These are phyloP conservation scores for Hyperoplus lanceolatus DNA, from an alignment of 2,797 vertebrate species.

Conservation along the genomic window DNA sequence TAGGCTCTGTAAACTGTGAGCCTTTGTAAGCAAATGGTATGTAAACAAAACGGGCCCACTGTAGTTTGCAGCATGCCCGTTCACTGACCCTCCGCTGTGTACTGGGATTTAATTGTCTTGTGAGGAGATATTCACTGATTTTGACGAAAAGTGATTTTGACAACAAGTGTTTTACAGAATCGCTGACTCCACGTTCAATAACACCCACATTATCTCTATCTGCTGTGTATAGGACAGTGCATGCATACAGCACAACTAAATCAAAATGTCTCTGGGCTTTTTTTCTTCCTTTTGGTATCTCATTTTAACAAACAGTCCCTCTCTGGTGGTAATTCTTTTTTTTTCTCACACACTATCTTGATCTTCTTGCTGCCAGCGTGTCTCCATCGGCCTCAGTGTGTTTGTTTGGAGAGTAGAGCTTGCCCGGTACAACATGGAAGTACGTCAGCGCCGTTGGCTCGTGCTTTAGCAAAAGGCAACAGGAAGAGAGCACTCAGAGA, in stretches of 20 bases:
- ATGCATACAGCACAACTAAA: constrained; percentile 24
- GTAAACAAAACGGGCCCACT: no score
- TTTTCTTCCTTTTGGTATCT: constrained; percentile 34
- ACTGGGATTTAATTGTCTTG: no score
- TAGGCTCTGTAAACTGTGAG: no score
- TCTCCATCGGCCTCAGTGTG: constrained; percentile 51
- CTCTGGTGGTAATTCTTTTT: constrained; percentile 17
- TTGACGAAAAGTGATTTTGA: no score
- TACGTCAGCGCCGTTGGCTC: constrained; percentile 74
- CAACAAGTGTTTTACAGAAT: neutral
- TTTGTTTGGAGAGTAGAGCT: constrained; percentile 72
- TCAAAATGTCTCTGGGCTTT: constrained; percentile 38
- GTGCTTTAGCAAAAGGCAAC: constrained; percentile 71
- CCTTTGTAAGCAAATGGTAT: no score
- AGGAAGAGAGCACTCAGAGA: constrained; percentile 78
- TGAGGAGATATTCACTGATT: no score
- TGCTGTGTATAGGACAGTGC: neutral
- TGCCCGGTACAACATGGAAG: constrained; percentile 70
- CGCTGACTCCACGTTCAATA: no score
- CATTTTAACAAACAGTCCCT: constrained; percentile 46
- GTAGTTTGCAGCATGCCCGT: no score
- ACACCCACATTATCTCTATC: constrained; percentile 1
- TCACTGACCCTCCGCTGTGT: no score
- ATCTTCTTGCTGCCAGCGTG: constrained; percentile 51
- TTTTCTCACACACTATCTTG: constrained; percentile 35